Evolutionary conservation across 1,140 invertebrate genomes (phyloP).

Genomic region (Gyrodactylus bullatarudis): DNA sequence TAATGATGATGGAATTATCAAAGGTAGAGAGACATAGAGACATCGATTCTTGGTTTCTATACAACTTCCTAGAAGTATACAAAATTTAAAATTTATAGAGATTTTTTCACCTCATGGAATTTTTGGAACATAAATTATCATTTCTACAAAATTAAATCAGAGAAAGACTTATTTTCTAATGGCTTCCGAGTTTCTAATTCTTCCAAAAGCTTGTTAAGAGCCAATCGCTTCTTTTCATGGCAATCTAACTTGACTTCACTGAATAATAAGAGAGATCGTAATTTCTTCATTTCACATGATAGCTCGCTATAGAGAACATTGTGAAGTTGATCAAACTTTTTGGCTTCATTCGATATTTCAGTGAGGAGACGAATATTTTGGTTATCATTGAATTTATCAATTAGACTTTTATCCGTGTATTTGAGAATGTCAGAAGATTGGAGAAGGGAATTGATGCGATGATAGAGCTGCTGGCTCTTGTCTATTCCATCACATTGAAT

Average conservation of each 20-base stretch:
- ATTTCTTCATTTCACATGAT: slow-evolving; percentile 3
- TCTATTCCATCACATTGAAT: not conserved
- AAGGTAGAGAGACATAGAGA: no score
- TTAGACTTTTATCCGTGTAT: not conserved
- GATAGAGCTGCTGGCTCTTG: not conserved
- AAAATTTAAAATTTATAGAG: no score
- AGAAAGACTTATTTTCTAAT: not conserved
- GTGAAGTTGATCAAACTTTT: slow-evolving; percentile 1
- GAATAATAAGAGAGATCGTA: not conserved
- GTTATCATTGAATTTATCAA: not conserved
- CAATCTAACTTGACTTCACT: slow-evolving; percentile 3
- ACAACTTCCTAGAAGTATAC: no score
- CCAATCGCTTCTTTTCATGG: not conserved
- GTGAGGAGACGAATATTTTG: not conserved
- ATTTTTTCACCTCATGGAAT: no score
- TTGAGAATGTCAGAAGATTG: not conserved
- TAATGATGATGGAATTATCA: no score
- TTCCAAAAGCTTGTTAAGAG: not conserved
- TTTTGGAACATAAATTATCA: no score
- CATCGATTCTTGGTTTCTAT: no score
- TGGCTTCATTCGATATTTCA: not conserved
- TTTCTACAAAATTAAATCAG: not conserved
- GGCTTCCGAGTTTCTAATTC: not conserved
- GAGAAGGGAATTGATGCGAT: not conserved
- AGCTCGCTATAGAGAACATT: not conserved